Percentiles rank a stretch among this genome's conserved stretches.
Conservation (phyloP, 1,140 invertebrate genomes). For the Agrilus planipennis region DNA sequence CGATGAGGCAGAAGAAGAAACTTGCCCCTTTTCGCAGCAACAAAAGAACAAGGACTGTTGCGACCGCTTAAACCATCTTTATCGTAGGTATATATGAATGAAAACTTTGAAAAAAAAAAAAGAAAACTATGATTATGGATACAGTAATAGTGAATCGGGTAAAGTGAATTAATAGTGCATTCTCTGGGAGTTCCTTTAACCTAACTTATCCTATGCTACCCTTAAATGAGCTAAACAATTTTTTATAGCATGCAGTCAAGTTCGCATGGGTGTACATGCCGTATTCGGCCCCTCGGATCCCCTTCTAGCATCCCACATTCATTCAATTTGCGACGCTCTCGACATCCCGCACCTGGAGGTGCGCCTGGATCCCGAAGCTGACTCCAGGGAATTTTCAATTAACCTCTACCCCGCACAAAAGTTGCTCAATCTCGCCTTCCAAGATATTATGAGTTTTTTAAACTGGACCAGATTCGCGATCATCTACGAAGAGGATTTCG, state of each 20-base stretch:
- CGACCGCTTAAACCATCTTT: no score
- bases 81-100: no score
- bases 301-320: constrained; percentile 68
- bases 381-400: constrained; percentile 69
- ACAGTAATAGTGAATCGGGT: no score
- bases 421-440: constrained; percentile 70
- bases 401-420: constrained; percentile 81
- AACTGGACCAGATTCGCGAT: constrained; percentile 91
- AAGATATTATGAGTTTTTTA: constrained; percentile 76
- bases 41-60: no score
- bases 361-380: constrained; percentile 54
- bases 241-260: constrained; percentile 68
- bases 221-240: no score
- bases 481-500: constrained; percentile 81
- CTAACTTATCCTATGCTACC: no score
- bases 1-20: no score
- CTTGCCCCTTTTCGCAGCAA: no score
- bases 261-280: constrained; percentile 73
- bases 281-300: constrained; percentile 82
- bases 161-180: no score
- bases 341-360: constrained; percentile 84
- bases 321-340: constrained; percentile 80
- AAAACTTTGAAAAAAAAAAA: no score
- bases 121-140: no score
- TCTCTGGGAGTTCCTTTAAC: no score